These are phyloP conservation scores for Himalopsyche anomala DNA, from an alignment of 2,888 invertebrate species.

Conservation along the genomic window DNA sequence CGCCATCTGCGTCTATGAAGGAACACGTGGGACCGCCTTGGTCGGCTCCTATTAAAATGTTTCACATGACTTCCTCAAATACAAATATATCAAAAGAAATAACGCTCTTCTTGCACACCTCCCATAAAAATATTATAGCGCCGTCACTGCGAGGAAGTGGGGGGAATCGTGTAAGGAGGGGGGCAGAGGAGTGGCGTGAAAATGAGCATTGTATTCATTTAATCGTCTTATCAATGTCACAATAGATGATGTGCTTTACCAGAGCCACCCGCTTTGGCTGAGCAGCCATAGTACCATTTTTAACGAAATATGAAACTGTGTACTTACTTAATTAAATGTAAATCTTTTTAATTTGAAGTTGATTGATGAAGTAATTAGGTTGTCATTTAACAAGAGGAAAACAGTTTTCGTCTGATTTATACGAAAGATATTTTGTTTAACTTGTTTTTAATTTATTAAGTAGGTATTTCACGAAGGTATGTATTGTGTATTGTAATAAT, in stretches of 20 bases:
- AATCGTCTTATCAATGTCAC: constrained; percentile 9
- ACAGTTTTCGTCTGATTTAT: too few relatives aligned
- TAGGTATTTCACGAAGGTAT: too few relatives aligned
- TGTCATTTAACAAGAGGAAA: too few relatives aligned
- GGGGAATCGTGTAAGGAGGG: neutral
- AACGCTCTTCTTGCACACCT: constrained; percentile 32
- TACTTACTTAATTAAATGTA: too few relatives aligned
- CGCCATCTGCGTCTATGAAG: constrained; percentile 29
- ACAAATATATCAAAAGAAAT: constrained; percentile 51
- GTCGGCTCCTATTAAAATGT: constrained; percentile 57
- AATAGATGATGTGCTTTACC: neutral
- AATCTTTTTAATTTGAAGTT: too few relatives aligned
- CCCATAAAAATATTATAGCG: constrained; percentile 43
- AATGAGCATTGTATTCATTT: neutral
- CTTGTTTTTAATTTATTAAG: too few relatives aligned
- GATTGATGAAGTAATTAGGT: too few relatives aligned
- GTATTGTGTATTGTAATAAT: too few relatives aligned
- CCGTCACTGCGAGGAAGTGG: neutral
- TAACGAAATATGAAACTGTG: too few relatives aligned
- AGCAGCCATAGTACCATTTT: too few relatives aligned
- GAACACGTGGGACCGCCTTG: constrained; percentile 50
- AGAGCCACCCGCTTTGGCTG: too few relatives aligned
- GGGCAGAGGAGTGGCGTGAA: neutral
- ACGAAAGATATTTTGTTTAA: too few relatives aligned
- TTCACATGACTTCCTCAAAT: constrained; percentile 53